Evolutionary conservation across 2,888 invertebrate genomes (phyloP), one percentile per base, ranked within the genome.

Genomic region (Ophion slaviceki): DNA sequence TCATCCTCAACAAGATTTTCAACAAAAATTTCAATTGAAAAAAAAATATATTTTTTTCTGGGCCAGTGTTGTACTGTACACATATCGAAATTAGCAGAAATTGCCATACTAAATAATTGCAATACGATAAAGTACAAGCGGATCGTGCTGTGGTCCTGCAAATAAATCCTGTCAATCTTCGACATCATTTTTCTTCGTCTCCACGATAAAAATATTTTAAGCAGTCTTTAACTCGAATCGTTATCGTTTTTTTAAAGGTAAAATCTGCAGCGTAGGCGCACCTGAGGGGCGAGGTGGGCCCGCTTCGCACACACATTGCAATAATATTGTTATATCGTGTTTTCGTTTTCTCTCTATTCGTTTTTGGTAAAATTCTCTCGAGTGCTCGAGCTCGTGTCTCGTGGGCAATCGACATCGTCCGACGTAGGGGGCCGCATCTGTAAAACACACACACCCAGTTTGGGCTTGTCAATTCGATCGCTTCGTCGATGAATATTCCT

Each of bases 181-280:
- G 75, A 80, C 84, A 71, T 61, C 8, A 62, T 67, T 36, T 78
- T 85, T 78, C 74, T 74, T 47, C 47, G 8, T 47, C 84, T 74
- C 74, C 81, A 81, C 74, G 68, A 72, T 47, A 47, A 47, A 47
- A 80, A 85, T 85, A 85, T 78, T 81, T 81, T 85, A 85, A 81
- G 78, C 84, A 85, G 84, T 85, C 84, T 85, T 84, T 85, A 81
- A 74, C 84, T 85, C 76, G 77, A 81, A 70, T 85, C 76, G 78
- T 81, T 66, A 81, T 78, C 68, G 47, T 47, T 85, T 45, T 32
- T 32, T 32, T 4, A 0, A 32, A 68, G 76, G 62, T 64, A 57
- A 79, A 83, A 83, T 47, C 79, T 11, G 20, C 66, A 24, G 67
- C 70, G 77, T 59, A 47, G 45, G 59, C 80, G 74, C 45, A 57